Base-by-base conservation (phyloP, 1,140 invertebrate genomes). In the Ooceraea biroi region DNA sequence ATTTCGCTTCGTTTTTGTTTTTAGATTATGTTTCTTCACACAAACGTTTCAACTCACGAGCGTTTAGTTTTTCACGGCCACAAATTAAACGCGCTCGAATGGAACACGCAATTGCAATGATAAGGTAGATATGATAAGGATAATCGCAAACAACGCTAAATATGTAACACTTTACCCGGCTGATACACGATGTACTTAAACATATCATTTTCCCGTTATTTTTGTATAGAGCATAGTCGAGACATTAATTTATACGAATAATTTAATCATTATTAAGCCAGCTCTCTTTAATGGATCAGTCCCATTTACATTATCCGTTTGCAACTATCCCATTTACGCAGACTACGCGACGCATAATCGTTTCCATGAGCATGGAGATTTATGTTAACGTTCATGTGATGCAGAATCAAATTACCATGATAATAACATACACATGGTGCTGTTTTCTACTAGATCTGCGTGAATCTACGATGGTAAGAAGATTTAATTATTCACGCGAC, bases 311-410 rank as follows among this genome's bases (percentile, higher is more conserved):
- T 55, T n/a, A 19, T 19, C 19, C n/a, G 0, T 10, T 22, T n/a
- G 52, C n/a, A 36, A 36, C 2, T 36, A 36, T 36, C 36, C 2
- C 36, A 36, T 36, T 4, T 50, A 10, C 22, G 36, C 22, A 11
- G 19, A 19, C 19, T n/a, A n/a, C 63, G 19, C 7, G 22, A 27
- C 50, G 69, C 58, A 65, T 69, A 65, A 71, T 55, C 63, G 1
- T 17, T 17, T 69, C 12, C 17, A 80, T 46, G 44, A 80, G 65
- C 50, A 80, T 80, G 76, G n/a, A 80, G 69, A 80, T 80, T 69
- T 80, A 71, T 71, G 65, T 57, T 71, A 80, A 80, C 36, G n/a
- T 36, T 36, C 7, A 36, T 7, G 50, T 69, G 65, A 80, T 25
- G 69, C 10, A 30, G 22, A 58, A 46, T 7, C 76, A 58, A 80